Percentiles rank a stretch among this genome's conserved stretches.
These are phyloP conservation scores for Teleogryllus oceanicus DNA, from an alignment of 2,888 invertebrate species.

Conservation along the genomic window DNA sequence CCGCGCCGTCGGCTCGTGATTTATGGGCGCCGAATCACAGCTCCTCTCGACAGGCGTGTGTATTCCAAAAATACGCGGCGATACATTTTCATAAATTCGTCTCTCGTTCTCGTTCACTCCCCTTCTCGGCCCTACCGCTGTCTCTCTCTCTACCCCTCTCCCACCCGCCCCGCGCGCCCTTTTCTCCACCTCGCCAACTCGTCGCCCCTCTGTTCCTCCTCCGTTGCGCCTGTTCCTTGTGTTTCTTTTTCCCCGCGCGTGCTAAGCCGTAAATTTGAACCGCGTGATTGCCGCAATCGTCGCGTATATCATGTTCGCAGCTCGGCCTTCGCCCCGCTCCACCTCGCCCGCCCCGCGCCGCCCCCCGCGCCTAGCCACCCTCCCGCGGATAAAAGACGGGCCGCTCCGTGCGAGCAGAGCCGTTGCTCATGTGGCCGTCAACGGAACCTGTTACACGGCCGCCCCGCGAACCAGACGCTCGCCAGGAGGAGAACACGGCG, in stretches of 20 bases:
- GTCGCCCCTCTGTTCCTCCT: neutral
- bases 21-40: neutral
- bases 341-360: neutral
- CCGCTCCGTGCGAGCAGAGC: neutral
- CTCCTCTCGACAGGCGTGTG: neutral
- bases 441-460: neutral
- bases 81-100: conserved; percentile 18
- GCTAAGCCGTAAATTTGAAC: conserved; percentile 9
- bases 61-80: conserved; percentile 7
- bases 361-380: neutral
- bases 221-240: neutral
- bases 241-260: neutral
- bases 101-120: neutral
- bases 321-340: neutral
- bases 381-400: neutral
- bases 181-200: neutral
- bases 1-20: neutral
- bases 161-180: neutral
- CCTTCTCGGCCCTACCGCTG: neutral
- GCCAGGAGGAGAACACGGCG: no score
- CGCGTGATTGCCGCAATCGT: conserved; percentile 18
- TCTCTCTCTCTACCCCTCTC: neutral
- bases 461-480: neutral
- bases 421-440: neutral
- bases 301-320: conserved; percentile 10